phyloP scores from a whole-genome alignment of 1,140 invertebrate species.

The Orchestia grillus region DNA sequence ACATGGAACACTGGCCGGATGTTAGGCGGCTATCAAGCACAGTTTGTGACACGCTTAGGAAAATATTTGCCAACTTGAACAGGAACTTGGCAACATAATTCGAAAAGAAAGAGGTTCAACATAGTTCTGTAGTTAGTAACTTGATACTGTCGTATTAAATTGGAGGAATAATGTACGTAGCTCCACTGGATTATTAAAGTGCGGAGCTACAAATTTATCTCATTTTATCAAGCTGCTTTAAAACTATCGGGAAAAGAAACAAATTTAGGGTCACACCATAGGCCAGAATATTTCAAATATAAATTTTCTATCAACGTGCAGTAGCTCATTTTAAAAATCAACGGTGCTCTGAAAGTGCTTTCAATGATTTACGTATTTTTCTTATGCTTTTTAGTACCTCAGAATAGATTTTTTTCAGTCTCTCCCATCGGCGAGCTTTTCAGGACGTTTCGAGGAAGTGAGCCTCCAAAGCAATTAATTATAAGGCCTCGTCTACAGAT shows the following conservation, averaged over 20 bases:
- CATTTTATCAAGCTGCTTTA: too few species aligned
- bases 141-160: background rate
- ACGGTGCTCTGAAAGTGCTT: background rate
- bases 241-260: too few species aligned
- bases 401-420: background rate
- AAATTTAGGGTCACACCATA: background rate
- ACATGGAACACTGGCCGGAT: conserved; percentile 5
- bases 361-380: background rate
- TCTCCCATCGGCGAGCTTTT: background rate
- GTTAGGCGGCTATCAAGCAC: background rate
- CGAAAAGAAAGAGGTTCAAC: background rate
- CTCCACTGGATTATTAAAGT: too few species aligned
- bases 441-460: conserved; percentile 5
- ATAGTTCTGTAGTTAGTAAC: background rate
- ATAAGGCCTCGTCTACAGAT: conserved; percentile 26
- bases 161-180: background rate
- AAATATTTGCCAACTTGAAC: background rate
- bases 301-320: background rate
- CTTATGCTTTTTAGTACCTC: background rate
- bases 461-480: conserved; percentile 48
- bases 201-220: too few species aligned
- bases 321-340: background rate
- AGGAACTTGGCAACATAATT: background rate
- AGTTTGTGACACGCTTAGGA: background rate
- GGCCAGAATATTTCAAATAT: background rate